A percentile compares a stretch with the other conserved stretches of the same genome.
Evolutionary conservation across 2,888 invertebrate genomes (phyloP).

Genomic region (Hoplodrina ambigua): DNA sequence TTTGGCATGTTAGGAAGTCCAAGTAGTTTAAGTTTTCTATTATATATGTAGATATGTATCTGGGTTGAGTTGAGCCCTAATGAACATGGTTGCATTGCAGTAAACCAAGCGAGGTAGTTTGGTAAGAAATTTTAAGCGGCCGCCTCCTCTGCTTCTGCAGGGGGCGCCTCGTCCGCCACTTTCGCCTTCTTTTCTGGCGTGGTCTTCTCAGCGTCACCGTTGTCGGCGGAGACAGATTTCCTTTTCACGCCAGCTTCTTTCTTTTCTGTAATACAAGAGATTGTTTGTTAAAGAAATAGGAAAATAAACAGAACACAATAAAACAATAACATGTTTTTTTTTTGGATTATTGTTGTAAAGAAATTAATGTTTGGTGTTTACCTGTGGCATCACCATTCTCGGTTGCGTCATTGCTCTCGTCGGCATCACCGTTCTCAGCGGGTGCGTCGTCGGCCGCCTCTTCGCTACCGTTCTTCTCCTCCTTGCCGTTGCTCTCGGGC

Average conservation of each 20-base stretch:
- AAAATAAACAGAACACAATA: not conserved
- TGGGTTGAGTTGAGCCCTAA: conserved; percentile 84
- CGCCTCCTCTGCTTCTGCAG: conserved; percentile 90
- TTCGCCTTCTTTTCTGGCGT: conserved; percentile 94
- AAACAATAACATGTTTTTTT: too few species aligned
- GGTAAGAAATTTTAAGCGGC: conserved; percentile 86
- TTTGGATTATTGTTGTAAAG: not conserved
- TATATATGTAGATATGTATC: conserved; percentile 78
- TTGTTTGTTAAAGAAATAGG: conserved; percentile 9
- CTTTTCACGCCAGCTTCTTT: conserved; percentile 92
- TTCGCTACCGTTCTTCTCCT: conserved; percentile 84
- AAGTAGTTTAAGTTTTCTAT: conserved; percentile 52
- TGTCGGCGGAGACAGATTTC: conserved; percentile 92
- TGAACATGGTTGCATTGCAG: conserved; percentile 88
- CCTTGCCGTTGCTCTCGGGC: conserved; percentile 82
- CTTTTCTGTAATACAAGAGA: conserved; percentile 80
- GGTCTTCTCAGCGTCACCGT: conserved; percentile 91
- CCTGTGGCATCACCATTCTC: conserved; percentile 87
- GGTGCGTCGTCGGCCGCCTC: conserved; percentile 81
- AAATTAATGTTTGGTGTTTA: conserved; percentile 49
- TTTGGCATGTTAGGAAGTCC: conserved; percentile 62
- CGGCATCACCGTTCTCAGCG: conserved; percentile 83
- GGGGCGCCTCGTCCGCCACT: conserved; percentile 90
- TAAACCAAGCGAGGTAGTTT: conserved; percentile 82
- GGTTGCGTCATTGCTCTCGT: conserved; percentile 87